Conservation (phyloP, 2,797 vertebrate genomes). For the Hydrophis major region DNA sequence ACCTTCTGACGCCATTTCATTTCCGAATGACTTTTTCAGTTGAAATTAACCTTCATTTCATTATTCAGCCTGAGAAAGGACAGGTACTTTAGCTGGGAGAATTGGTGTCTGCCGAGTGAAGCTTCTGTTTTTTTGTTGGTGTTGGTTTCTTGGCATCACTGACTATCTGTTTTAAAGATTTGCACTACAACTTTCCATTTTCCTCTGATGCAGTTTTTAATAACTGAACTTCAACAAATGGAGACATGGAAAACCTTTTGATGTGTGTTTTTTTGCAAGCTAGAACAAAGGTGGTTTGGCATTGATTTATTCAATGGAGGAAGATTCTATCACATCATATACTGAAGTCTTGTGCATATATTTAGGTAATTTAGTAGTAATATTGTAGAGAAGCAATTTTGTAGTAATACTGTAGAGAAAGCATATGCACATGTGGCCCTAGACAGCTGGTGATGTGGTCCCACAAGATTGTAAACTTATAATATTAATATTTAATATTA, state of each 20-base stretch:
- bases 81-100: background rate
- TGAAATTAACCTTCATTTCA: slow-evolving; percentile 46
- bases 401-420: background rate
- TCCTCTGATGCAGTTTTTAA: background rate
- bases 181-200: background rate
- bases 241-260: background rate
- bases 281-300: background rate
- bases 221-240: background rate
- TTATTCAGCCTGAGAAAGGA: slow-evolving; percentile 25
- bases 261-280: background rate
- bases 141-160: background rate
- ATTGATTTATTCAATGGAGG: background rate
- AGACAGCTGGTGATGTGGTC: background rate
- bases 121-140: slow-evolving; percentile 6
- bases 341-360: background rate
- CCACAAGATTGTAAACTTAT: background rate
- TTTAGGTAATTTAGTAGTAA: background rate
- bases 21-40: slow-evolving; percentile 35
- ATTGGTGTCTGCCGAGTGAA: slow-evolving; percentile 2
- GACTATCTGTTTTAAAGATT: slow-evolving; percentile 41
- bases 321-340: background rate
- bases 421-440: no score
- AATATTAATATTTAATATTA: background rate
- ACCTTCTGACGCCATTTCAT: slow-evolving; percentile 27
- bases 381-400: background rate